Evolutionary conservation across 2,113 vertebrate species (phyloP).

Genomic region (Cochlearius cochlearius): DNA sequence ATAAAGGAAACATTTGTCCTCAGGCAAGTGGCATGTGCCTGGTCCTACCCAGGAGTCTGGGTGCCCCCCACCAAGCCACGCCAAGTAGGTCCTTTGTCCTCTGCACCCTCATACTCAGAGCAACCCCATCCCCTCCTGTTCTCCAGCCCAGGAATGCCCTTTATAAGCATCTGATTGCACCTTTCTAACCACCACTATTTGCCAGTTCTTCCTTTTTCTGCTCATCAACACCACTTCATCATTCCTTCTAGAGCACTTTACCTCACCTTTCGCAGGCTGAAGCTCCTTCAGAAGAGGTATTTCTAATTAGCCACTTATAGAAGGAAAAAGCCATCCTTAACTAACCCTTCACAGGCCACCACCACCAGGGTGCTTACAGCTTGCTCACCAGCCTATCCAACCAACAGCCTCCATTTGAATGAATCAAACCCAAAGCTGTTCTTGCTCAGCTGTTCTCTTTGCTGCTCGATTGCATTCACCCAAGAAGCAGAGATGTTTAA

Average conservation of each 20-base stretch:
- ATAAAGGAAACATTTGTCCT: background rate
- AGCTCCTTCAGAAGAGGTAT: background rate
- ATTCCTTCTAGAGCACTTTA: background rate
- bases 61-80: background rate
- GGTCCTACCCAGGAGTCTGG: background rate
- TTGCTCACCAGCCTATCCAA: background rate
- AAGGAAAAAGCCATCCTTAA: background rate
- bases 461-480: background rate
- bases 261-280: background rate
- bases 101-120: background rate
- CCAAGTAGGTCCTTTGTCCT: background rate
- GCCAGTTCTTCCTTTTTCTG: background rate
- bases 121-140: background rate
- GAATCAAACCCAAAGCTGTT: background rate
- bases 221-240: background rate
- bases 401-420: background rate
- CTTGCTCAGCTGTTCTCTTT: background rate
- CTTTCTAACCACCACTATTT: background rate
- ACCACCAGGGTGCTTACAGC: background rate
- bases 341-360: background rate
- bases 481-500: background rate
- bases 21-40: background rate
- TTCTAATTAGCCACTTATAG: background rate
- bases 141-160: background rate
- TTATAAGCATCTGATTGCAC: background rate